Percentiles rank a stretch among this genome's conserved stretches.
These are phyloP conservation scores for Calyptomena viridis DNA, from an alignment of 2,113 vertebrate genomes.

Conservation along the genomic window DNA sequence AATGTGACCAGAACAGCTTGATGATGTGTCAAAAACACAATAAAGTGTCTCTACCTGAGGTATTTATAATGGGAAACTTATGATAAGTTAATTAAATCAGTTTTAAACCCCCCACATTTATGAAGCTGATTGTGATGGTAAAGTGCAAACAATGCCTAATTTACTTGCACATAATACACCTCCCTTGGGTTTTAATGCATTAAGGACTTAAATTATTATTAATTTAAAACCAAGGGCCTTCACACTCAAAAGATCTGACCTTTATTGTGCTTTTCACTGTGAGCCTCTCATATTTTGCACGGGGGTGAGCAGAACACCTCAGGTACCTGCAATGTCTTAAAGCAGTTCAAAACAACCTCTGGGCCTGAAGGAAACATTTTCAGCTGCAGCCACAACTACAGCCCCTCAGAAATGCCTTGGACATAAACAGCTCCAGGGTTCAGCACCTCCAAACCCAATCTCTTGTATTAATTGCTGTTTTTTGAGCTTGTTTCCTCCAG, in stretches of 20 bases:
- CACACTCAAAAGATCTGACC: not conserved
- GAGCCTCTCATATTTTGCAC: not conserved
- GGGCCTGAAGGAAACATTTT: not conserved
- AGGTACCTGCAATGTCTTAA: not conserved
- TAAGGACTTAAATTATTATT: not conserved
- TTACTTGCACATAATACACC: not conserved
- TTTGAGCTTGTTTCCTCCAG: not conserved
- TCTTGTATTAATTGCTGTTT: not conserved
- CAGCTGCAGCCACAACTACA: not conserved
- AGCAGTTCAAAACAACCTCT: not conserved
- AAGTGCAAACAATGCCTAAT: not conserved
- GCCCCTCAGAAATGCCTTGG: not conserved
- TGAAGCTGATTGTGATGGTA: not conserved
- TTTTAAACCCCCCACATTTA: not conserved
- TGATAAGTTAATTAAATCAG: not conserved
- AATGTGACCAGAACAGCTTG: not conserved
- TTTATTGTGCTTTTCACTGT: not conserved
- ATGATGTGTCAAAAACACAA: not conserved
- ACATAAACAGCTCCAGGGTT: not conserved
- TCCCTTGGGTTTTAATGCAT: not conserved
- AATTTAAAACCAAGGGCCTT: not conserved
- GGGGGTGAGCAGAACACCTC: not conserved
- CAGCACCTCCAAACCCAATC: not conserved
- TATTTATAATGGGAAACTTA: not conserved
- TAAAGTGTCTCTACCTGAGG: not conserved